These are phyloP conservation scores for Drosophila histrio DNA, from an alignment of 2,888 invertebrate species.

Conservation along the genomic window DNA sequence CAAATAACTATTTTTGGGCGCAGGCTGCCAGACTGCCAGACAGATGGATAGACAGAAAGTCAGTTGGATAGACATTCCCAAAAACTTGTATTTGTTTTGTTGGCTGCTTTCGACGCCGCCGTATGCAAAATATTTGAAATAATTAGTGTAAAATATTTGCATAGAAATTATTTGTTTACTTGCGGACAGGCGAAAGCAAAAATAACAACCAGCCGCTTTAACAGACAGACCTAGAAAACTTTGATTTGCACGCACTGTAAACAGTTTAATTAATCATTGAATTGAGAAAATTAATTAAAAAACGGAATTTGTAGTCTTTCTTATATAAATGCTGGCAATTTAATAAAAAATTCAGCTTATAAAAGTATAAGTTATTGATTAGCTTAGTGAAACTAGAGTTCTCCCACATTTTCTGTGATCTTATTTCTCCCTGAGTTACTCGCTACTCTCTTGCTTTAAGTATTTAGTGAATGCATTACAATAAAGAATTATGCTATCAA, in stretches of 20 bases:
- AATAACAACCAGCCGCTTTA: conserved; percentile 47
- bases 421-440: too few species aligned
- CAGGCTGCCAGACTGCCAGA: conserved; percentile 44
- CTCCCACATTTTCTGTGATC: too few species aligned
- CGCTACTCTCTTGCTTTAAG: too few species aligned
- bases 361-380: too few species aligned
- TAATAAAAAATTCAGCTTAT: too few species aligned
- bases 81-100: conserved; percentile 37
- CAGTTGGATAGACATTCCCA: conserved; percentile 14
- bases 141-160: conserved; percentile 79
- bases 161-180: conserved; percentile 77
- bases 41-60: conserved; percentile 19
- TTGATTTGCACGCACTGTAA: not conserved
- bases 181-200: conserved; percentile 46
- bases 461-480: too few species aligned
- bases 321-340: too few species aligned
- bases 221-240: conserved; percentile 34
- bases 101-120: conserved; percentile 43
- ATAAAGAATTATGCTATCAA: too few species aligned
- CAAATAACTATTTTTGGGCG: conserved; percentile 76
- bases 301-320: too few species aligned
- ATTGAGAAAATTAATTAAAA: not conserved
- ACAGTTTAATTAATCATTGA: not conserved
- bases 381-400: too few species aligned
- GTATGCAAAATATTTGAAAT: conserved; percentile 75